These are phyloP conservation scores for Myocastor coypus DNA, from an alignment of 2,113 vertebrate genomes.

Conservation along the genomic window DNA sequence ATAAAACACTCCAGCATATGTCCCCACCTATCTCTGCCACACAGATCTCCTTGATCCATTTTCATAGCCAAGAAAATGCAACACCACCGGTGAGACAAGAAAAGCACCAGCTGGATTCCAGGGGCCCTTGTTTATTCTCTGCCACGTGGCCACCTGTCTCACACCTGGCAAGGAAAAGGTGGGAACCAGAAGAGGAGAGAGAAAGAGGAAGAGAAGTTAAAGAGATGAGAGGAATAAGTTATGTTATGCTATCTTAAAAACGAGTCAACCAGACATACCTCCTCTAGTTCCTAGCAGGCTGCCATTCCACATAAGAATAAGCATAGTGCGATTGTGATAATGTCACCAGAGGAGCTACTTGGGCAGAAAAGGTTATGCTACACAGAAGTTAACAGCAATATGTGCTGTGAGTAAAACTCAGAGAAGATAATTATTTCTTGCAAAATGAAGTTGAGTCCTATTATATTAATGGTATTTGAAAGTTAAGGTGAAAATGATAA, in stretches of 20 bases:
- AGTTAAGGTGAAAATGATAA: slow-evolving; percentile 53
- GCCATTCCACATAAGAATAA: slow-evolving; percentile 58
- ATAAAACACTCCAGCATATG: background rate
- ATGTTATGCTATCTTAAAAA: slow-evolving; percentile 57
- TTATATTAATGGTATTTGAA: slow-evolving; percentile 53
- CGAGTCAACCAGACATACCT: slow-evolving; percentile 33
- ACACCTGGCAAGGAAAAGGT: slow-evolving; percentile 30
- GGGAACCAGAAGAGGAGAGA: background rate
- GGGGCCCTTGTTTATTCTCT: background rate
- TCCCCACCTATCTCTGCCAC: background rate
- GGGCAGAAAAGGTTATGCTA: slow-evolving; percentile 70
- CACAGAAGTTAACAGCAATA: slow-evolving; percentile 57
- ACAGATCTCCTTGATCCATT: background rate
- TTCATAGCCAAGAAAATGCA: background rate
- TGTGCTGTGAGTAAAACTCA: slow-evolving; percentile 59
- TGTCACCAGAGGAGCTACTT: slow-evolving; percentile 65
- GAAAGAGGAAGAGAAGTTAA: slow-evolving; percentile 33
- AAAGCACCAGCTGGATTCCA: slow-evolving; percentile 26
- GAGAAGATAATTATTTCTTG: slow-evolving; percentile 49
- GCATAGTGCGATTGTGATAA: slow-evolving; percentile 62
- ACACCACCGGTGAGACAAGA: background rate
- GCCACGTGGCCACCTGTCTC: slow-evolving; percentile 26
- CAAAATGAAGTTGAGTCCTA: slow-evolving; percentile 53
- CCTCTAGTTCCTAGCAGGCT: slow-evolving; percentile 51
- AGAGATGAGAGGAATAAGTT: slow-evolving; percentile 52